Evolutionary conservation across 2,797 vertebrate species (phyloP).

Genomic region (Sebastes kiyomatsui): DNA sequence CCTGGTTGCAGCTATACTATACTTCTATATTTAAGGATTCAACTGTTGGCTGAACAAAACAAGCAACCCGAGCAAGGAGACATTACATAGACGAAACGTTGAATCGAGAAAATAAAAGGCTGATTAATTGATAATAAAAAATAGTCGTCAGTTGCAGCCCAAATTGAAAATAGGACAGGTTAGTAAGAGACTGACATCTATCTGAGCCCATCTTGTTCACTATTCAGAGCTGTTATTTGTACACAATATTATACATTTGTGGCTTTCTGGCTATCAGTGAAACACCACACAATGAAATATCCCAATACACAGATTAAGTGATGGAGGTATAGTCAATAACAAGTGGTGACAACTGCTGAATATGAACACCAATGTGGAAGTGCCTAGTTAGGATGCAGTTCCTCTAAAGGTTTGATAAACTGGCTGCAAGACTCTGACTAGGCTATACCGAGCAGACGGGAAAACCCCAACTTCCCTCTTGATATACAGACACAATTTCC

Average conservation of each 20-base stretch:
- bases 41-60: background rate
- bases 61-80: background rate
- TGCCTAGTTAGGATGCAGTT: slow-evolving; percentile 18
- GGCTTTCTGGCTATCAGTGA: background rate
- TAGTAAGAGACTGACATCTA: background rate
- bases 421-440: background rate
- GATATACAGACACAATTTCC: background rate
- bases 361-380: slow-evolving; percentile 21
- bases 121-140: background rate
- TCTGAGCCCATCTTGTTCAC: background rate
- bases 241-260: background rate
- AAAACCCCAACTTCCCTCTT: slow-evolving; percentile 34
- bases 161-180: background rate
- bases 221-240: background rate
- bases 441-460: background rate
- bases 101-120: rapidly evolving
- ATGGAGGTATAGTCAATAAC: background rate
- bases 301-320: background rate
- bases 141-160: background rate
- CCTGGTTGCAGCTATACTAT: background rate
- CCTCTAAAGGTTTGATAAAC: slow-evolving; percentile 11
- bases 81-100: background rate
- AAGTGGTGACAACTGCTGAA: background rate
- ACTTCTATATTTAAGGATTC: background rate
- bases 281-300: background rate